A percentile compares a stretch with the other conserved stretches of the same genome.
These are phyloP conservation scores for Craniophora ligustri DNA, from an alignment of 2,888 invertebrate genomes.

Conservation along the genomic window DNA sequence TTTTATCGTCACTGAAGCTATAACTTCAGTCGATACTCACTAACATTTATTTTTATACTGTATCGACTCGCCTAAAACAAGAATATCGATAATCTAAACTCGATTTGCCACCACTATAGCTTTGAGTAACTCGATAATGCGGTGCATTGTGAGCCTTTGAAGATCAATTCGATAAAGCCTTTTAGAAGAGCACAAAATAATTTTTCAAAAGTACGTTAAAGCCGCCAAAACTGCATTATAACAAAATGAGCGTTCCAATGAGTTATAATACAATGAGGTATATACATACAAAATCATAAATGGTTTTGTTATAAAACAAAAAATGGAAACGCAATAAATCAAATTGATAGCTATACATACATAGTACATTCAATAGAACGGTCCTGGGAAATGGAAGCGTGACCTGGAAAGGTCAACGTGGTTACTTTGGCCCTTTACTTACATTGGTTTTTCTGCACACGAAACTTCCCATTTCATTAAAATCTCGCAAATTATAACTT, in stretches of 20 bases:
- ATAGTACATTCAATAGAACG: slow-evolving; percentile 36
- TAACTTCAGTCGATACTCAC: slow-evolving; percentile 31
- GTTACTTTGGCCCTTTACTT: slow-evolving; percentile 19
- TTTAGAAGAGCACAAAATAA: slow-evolving; percentile 1
- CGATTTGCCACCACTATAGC: slow-evolving; percentile 19
- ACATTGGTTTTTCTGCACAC: slow-evolving; percentile 29
- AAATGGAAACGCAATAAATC: slow-evolving; percentile 21
- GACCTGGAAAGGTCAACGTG: slow-evolving; percentile 16
- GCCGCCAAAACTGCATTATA: slow-evolving; percentile 4
- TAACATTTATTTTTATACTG: slow-evolving; percentile 42
- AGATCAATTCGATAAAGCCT: slow-evolving; percentile 33
- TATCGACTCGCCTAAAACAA: slow-evolving; percentile 9
- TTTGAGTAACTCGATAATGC: slow-evolving; percentile 24
- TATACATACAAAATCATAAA: slow-evolving; percentile 16
- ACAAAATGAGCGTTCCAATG: slow-evolving; percentile 10
- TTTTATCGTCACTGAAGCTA: slow-evolving; percentile 28
- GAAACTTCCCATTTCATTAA: slow-evolving; percentile 17
- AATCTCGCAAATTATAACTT: slow-evolving; percentile 19
- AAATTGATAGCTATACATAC: slow-evolving; percentile 17
- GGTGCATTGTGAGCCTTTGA: slow-evolving; percentile 20
- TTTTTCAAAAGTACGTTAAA: slow-evolving; percentile 15
- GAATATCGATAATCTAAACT: slow-evolving; percentile 34
- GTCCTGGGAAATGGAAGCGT: slow-evolving; percentile 18
- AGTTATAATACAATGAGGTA: slow-evolving; percentile 17
- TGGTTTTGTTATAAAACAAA: slow-evolving; percentile 23